A percentile compares a stretch with the other conserved stretches of the same genome.
Evolutionary conservation across 2,113 vertebrate genomes (phyloP).

Genomic region (Paratilapia polleni): DNA sequence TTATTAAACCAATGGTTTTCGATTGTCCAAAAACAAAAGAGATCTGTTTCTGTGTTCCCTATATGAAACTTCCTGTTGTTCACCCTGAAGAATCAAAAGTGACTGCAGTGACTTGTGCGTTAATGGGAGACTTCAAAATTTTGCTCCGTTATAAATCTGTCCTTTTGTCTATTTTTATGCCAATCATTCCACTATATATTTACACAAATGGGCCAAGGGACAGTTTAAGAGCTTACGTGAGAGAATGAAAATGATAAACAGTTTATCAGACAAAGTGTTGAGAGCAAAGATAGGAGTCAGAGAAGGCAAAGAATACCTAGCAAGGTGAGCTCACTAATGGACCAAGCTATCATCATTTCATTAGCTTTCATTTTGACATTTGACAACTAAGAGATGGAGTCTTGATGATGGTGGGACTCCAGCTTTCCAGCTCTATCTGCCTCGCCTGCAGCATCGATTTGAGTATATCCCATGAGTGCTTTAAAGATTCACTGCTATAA

Average conservation of each 20-base stretch:
- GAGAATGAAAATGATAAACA: background rate
- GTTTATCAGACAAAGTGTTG: constrained; percentile 1
- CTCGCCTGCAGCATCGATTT: constrained; percentile 76
- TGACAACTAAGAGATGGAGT: constrained; percentile 41
- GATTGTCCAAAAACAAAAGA: background rate
- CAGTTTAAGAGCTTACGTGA: background rate
- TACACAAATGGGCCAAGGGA: background rate
- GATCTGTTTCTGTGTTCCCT: background rate
- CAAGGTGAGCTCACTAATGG: constrained; percentile 29
- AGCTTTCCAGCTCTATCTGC: constrained; percentile 62
- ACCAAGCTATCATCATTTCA: constrained; percentile 30
- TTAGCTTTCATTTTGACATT: constrained; percentile 53
- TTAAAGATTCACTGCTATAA: constrained; percentile 80
- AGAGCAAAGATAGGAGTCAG: background rate
- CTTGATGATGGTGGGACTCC: constrained; percentile 57
- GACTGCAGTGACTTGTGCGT: background rate
- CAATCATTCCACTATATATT: constrained; percentile 26
- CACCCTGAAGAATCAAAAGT: constrained; percentile 6
- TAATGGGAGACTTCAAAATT: constrained; percentile 8
- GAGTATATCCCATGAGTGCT: constrained; percentile 73
- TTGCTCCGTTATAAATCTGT: background rate
- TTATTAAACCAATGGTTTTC: background rate
- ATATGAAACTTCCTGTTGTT: constrained; percentile 15
- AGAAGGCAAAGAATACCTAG: constrained; percentile 6
- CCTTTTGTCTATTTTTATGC: constrained; percentile 22